Evolutionary conservation across 2,888 invertebrate species (phyloP), one percentile per base, ranked within the genome.

Genomic region (Aporophyla nigra): DNA sequence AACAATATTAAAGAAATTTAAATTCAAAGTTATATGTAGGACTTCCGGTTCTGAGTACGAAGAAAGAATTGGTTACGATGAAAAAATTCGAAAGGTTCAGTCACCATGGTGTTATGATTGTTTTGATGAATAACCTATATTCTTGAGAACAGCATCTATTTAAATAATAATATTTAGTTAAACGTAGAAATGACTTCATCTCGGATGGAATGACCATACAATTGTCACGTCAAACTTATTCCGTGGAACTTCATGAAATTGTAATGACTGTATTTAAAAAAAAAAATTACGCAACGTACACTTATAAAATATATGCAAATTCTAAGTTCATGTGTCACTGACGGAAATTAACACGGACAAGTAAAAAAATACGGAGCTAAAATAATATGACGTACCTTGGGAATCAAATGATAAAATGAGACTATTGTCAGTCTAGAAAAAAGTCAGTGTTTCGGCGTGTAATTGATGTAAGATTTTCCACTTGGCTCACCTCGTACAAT

Each of bases 381-480:
- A 63, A 63, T 68, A 43, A n/a, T 61, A 74, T 87, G 82, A 86
- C 80, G 87, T 82, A 85, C 68, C 75, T 76, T 84, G 81, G 63
- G 85, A 85, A 84, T 83, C 58, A 82, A 78, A 80, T 80, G 68
- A 63, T 82, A 66, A 83, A 87, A 88, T 88, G 86, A 87, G 83
- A 84, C 85, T 77, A 84, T 85, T 85, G 83, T 85, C 56, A 71
- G 63, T 68, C 69, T 81, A 71, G 74, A 88, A 89, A 91, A 90
- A 91, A 90, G 80, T 82, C 72, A 74, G 80, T 89, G 90, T 94
- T 94, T 93, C 88, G 91, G 90, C 86, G 80, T 86, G 77, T 94
- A 94, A 95, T 94, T 93, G 92, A 90, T 90, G 91, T 92, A 89
- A 92, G 91, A 92, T 93, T 95, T 94, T 94, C 93, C 94, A 93